Percentiles rank a stretch among this genome's conserved stretches.
phyloP scores from a whole-genome alignment of 1,140 invertebrate species.

The Leptopilina clavipes region DNA sequence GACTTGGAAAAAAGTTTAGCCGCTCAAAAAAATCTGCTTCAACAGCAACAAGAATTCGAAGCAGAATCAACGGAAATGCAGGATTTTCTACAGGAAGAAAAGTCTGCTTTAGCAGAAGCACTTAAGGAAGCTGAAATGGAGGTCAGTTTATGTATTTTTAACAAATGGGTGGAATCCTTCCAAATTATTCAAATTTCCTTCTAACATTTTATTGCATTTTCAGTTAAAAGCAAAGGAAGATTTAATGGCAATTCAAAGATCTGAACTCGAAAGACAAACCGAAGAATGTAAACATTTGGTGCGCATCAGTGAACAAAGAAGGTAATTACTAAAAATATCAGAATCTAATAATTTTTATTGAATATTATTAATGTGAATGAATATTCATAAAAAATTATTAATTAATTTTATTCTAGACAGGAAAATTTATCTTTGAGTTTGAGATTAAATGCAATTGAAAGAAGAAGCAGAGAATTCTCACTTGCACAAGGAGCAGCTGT shows the following conservation, averaged over 20 bases:
- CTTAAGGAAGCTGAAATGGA: slow-evolving; percentile 84
- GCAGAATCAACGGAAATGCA: slow-evolving; percentile 83
- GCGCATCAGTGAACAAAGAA: slow-evolving; percentile 85
- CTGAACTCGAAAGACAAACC: slow-evolving; percentile 79
- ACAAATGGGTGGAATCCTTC: neutral
- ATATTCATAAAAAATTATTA: too few species aligned
- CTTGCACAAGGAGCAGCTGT: slow-evolving; percentile 82
- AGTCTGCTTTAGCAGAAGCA: slow-evolving; percentile 82
- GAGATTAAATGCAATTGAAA: slow-evolving; percentile 79
- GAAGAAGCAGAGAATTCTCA: slow-evolving; percentile 79
- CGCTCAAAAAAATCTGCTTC: slow-evolving; percentile 79
- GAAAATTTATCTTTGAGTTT: slow-evolving; percentile 82
- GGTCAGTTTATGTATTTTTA: slow-evolving; percentile 62
- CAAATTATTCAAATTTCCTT: too few species aligned
- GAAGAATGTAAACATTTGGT: slow-evolving; percentile 87
- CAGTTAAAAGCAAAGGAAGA: slow-evolving; percentile 72
- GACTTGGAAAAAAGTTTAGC: slow-evolving; percentile 81
- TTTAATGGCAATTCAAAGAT: slow-evolving; percentile 73
- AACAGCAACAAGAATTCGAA: slow-evolving; percentile 83
- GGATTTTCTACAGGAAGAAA: slow-evolving; percentile 87
- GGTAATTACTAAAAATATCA: slow-evolving; percentile 68
- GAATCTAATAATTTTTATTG: neutral
- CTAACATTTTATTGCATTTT: slow-evolving; percentile 28
- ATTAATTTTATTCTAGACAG: slow-evolving; percentile 74
- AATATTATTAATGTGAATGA: too few species aligned